phyloP scores from a whole-genome alignment of 2,113 vertebrate genomes.

The Orycteropus afer region DNA sequence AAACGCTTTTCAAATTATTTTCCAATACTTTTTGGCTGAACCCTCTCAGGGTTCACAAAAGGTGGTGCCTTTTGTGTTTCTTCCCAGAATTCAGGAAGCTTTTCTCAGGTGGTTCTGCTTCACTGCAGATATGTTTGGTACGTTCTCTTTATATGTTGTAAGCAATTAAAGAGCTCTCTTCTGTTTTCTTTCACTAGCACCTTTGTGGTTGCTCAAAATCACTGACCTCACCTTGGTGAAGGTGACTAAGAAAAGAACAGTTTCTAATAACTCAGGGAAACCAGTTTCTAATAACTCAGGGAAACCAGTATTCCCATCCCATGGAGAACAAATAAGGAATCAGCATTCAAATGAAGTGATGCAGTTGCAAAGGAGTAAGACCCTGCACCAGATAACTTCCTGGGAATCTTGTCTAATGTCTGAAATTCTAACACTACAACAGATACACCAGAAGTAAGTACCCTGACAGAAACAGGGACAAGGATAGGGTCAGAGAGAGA shows the following conservation, averaged over 20 bases:
- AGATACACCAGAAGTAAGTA: background rate
- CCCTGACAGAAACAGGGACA: background rate
- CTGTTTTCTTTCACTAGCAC: slow-evolving; percentile 51
- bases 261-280: background rate
- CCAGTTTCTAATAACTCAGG: background rate
- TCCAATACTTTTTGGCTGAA: background rate
- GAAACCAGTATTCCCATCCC: background rate
- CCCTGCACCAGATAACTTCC: background rate
- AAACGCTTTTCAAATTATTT: slow-evolving; percentile 22
- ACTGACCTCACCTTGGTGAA: slow-evolving; percentile 51
- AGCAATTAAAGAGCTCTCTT: background rate
- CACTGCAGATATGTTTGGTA: background rate
- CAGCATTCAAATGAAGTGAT: background rate
- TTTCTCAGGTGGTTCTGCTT: slow-evolving; percentile 50
- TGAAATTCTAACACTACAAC: background rate
- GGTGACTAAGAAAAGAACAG: slow-evolving; percentile 33
- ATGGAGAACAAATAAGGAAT: background rate
- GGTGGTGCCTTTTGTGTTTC: background rate
- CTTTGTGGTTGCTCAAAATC: background rate
- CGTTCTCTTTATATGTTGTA: background rate
- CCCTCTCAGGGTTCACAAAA: background rate
- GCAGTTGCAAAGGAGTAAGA: background rate
- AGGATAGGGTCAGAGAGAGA: background rate
- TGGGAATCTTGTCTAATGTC: background rate
- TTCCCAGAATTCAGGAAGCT: background rate